Evolutionary conservation across 2,888 invertebrate species (phyloP).

Genomic region (Hecatera dysodea): DNA sequence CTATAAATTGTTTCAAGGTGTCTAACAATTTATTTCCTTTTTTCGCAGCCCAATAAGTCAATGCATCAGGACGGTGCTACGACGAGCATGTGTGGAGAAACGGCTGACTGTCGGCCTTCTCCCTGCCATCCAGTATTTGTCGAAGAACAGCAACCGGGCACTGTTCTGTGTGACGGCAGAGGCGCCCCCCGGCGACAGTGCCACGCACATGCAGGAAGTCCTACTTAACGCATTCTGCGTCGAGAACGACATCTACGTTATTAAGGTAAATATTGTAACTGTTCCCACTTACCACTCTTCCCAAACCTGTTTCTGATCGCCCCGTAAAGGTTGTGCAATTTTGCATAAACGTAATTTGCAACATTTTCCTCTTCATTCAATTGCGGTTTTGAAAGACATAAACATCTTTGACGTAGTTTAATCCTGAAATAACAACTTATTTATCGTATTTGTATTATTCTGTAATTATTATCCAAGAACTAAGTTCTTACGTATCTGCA

Average conservation of each 20-base stretch:
- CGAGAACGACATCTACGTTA: constrained; percentile 94
- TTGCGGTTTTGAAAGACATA: neutral
- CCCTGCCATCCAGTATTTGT: constrained; percentile 91
- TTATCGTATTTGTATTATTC: neutral
- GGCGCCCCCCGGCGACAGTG: constrained; percentile 93
- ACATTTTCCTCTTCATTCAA: constrained; percentile 49
- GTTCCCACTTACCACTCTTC: constrained; percentile 15
- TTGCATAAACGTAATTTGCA: constrained; percentile 22
- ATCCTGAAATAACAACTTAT: constrained; percentile 1
- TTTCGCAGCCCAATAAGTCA: constrained; percentile 85
- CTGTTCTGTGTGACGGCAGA: constrained; percentile 93
- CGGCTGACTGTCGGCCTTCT: constrained; percentile 92
- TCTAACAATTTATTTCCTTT: constrained; percentile 22
- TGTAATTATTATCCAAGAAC: neutral
- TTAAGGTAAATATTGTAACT: constrained; percentile 90
- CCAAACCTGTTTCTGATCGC: constrained; percentile 34
- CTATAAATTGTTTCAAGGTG: neutral
- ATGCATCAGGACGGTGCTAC: constrained; percentile 89
- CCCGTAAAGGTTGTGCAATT: constrained; percentile 49
- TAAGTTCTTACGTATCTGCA: neutral
- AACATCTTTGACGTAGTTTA: constrained; percentile 14
- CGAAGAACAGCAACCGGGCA: constrained; percentile 91
- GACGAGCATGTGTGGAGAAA: constrained; percentile 89
- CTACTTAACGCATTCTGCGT: constrained; percentile 94
- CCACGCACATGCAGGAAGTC: constrained; percentile 95